Evolutionary conservation across 1,140 invertebrate genomes (phyloP), one percentile per base, ranked within the genome.

Genomic region (Drosophila kepulauana): DNA sequence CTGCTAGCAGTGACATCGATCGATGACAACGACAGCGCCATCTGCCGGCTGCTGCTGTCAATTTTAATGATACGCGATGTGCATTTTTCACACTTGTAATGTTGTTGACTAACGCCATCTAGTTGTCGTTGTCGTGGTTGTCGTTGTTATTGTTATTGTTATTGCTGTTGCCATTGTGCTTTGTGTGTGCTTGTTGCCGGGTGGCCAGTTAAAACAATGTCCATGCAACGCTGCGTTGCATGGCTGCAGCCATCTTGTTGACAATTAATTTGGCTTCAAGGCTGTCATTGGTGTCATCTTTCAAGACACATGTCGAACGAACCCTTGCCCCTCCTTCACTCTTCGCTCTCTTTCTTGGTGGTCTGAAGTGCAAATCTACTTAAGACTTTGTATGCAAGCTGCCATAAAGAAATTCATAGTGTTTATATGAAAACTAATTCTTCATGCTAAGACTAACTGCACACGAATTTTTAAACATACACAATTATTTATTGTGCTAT

Each of bases 221-320:
- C 45, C 54, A 52, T 66, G 81, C 45, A 54, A 43, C 11, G 16
- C 6, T 28, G 41, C 67, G 59, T 59, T 82, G 84, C 79, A 76
- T 74, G 76, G 54, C 68, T 87, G 75, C 79, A 87, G 65, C 56
- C 49, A 62, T 87, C 69, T 79, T 87, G 79, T 87, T 87, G 82
- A 82, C 82, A 88, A 87, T 87, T 87, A 87, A 87, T 87, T 88
- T 82, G 84, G 79, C 77, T 74, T 71, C 68, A 62, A 64, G 65
- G 58, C 49, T 78, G 66, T 77, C 72, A 71, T 77, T 71, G 79
- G 82, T 87, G 78, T 76, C 73, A 75, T 54, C 66, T 70, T 79
- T 59, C 84, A 74, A 71, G 78, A 82, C 62, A 62, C 69, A 52
- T 61, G 65, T 35, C 43, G 38, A 38, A 69, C 20, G 15, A 25